These are phyloP conservation scores for Ahaetulla prasina DNA, from an alignment of 2,113 vertebrate genomes.

Conservation along the genomic window DNA sequence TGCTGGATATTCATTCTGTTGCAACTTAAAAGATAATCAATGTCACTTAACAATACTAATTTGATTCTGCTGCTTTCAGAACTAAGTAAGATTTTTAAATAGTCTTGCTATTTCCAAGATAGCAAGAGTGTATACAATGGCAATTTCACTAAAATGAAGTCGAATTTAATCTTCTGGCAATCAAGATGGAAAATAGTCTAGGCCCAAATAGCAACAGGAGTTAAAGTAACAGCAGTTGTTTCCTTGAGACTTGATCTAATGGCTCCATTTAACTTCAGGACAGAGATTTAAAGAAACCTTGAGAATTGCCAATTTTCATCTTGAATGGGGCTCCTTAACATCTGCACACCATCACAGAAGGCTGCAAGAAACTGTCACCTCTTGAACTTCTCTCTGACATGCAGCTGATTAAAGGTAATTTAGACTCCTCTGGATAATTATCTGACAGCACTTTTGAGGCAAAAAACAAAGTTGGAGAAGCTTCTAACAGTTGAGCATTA, in stretches of 20 bases:
- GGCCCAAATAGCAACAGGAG: neutral
- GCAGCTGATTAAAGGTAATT: neutral
- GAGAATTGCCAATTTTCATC: neutral
- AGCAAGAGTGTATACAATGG: neutral
- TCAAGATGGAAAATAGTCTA: neutral
- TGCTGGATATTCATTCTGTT: neutral
- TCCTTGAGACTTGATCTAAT: neutral
- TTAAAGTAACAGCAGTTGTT: neutral
- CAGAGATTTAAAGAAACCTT: neutral
- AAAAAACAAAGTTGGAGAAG: neutral
- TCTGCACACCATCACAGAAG: neutral
- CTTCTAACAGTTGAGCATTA: neutral
- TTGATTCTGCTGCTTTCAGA: neutral
- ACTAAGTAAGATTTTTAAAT: neutral
- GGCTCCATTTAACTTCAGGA: neutral
- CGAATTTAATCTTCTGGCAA: neutral
- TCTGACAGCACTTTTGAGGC: neutral
- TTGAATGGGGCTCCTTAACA: neutral
- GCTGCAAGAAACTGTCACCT: neutral
- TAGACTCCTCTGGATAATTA: neutral
- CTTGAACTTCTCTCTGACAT: neutral
- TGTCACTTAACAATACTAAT: neutral
- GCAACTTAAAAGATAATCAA: slow-evolving; percentile 12
- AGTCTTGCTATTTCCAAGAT: neutral
- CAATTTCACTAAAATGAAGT: neutral